Percentiles rank a stretch among this genome's conserved stretches.
phyloP scores from a whole-genome alignment of 1,140 invertebrate species.

The Galendromus occidentalis region DNA sequence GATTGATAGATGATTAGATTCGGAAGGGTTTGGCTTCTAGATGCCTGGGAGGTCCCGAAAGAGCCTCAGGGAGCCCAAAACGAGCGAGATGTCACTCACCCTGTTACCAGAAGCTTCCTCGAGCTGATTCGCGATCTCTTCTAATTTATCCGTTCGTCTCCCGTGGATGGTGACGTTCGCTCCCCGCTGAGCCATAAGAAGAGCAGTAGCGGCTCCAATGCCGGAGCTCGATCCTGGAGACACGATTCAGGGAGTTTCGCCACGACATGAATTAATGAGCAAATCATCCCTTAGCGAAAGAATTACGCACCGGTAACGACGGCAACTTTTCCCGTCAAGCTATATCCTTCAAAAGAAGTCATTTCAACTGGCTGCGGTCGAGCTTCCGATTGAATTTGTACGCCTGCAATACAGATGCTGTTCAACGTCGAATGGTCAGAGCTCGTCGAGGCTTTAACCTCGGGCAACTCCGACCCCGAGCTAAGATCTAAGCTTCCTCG shows the following conservation, averaged over 20 bases:
- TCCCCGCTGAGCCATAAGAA: conserved; percentile 47
- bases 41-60: too few relatives aligned
- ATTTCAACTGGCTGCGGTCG: not conserved
- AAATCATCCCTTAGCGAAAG: too few relatives aligned
- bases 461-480: too few relatives aligned
- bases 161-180: conserved; percentile 48
- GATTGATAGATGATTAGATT: too few relatives aligned
- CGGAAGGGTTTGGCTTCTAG: too few relatives aligned
- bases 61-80: not conserved
- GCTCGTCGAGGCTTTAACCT: too few relatives aligned
- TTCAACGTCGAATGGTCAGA: too few relatives aligned
- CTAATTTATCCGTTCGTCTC: conserved; percentile 44
- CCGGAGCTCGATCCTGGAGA: conserved; percentile 46
- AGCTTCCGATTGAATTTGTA: too few relatives aligned
- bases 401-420: too few relatives aligned
- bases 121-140: conserved; percentile 42
- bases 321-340: not conserved
- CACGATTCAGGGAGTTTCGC: not conserved
- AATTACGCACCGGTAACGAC: not conserved
- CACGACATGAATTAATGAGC: too few relatives aligned
- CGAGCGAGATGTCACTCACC: too few relatives aligned
- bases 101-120: conserved; percentile 23
- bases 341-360: not conserved
- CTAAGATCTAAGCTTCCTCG: too few relatives aligned
- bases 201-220: conserved; percentile 57